phyloP scores from a whole-genome alignment of 2,797 vertebrate genomes.

The Crenichthys baileyi region DNA sequence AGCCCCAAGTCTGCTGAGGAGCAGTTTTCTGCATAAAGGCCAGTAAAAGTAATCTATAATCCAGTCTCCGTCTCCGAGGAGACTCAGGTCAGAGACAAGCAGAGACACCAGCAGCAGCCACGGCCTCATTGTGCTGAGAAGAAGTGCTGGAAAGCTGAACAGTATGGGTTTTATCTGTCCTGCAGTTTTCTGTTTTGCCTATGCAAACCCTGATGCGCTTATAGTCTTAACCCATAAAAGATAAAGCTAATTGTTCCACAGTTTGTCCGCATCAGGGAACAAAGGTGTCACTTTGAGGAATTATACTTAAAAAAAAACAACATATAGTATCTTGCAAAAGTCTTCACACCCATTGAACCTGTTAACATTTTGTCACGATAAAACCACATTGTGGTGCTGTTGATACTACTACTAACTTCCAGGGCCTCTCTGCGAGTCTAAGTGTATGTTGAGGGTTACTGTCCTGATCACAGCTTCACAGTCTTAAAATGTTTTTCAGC shows the following conservation, averaged over 20 bases:
- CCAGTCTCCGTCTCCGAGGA: constrained; percentile 30
- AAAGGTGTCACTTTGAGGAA: background rate
- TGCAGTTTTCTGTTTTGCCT: constrained; percentile 54
- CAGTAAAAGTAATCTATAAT: constrained; percentile 34
- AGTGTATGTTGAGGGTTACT: background rate
- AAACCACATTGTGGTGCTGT: background rate
- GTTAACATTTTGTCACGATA: too few relatives aligned
- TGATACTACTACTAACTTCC: too few relatives aligned
- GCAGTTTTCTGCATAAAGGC: constrained; percentile 33
- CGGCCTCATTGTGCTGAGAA: constrained; percentile 53
- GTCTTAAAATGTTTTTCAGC: too few relatives aligned
- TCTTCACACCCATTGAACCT: background rate
- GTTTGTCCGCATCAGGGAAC: background rate
- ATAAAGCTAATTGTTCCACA: background rate
- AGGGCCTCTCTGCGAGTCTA: too few relatives aligned
- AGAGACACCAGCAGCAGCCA: constrained; percentile 57
- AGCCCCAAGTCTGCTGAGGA: constrained; percentile 19
- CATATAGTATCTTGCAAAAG: background rate
- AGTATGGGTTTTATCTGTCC: constrained; percentile 44
- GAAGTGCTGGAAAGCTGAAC: constrained; percentile 18
- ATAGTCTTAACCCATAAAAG: background rate
- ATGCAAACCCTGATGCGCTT: constrained; percentile 51
- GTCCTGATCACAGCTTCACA: background rate
- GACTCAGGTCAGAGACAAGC: constrained; percentile 46
- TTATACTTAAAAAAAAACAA: background rate